Percentiles rank a stretch among this genome's conserved stretches.
phyloP scores from a whole-genome alignment of 2,888 invertebrate genomes.

The Metalampra italica region DNA sequence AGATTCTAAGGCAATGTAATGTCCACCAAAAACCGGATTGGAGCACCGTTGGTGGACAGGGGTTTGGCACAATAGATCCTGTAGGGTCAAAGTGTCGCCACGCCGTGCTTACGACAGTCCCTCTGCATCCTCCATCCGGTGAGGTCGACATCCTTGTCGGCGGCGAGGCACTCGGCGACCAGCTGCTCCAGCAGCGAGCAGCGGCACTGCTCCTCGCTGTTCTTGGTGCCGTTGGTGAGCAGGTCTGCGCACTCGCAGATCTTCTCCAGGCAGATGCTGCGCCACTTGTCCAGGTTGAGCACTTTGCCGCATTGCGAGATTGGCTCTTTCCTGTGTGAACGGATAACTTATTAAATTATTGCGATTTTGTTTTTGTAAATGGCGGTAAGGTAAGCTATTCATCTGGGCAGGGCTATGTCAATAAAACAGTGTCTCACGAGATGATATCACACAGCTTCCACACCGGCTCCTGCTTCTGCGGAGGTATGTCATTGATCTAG shows the following conservation, averaged over 20 bases:
- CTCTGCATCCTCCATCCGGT: conserved; percentile 84
- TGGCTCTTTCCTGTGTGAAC: conserved; percentile 76
- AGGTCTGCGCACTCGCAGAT: conserved; percentile 85
- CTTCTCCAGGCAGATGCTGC: conserved; percentile 85
- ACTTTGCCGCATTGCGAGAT: conserved; percentile 81
- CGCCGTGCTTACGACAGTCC: conserved; percentile 82
- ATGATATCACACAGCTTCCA: conserved; percentile 15
- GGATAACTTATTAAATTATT: neutral
- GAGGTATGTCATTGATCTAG: conserved; percentile 80
- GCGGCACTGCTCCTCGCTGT: conserved; percentile 74
- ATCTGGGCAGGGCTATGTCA: no score
- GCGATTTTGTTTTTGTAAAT: no score
- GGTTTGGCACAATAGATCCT: neutral
- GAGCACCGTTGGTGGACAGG: no score
- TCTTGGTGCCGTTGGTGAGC: conserved; percentile 57
- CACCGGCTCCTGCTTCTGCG: conserved; percentile 80
- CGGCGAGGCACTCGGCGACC: conserved; percentile 85
- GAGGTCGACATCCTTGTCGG: conserved; percentile 80
- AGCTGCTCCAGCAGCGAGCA: conserved; percentile 84
- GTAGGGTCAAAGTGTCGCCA: neutral
- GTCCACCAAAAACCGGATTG: no score
- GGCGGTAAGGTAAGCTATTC: no score
- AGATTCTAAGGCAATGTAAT: no score
- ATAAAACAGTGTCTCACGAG: no score
- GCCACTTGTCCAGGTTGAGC: conserved; percentile 83